Percentiles rank a stretch among this genome's conserved stretches.
These are phyloP conservation scores for Marmota monax DNA, from an alignment of 2,113 vertebrate species.

Conservation along the genomic window DNA sequence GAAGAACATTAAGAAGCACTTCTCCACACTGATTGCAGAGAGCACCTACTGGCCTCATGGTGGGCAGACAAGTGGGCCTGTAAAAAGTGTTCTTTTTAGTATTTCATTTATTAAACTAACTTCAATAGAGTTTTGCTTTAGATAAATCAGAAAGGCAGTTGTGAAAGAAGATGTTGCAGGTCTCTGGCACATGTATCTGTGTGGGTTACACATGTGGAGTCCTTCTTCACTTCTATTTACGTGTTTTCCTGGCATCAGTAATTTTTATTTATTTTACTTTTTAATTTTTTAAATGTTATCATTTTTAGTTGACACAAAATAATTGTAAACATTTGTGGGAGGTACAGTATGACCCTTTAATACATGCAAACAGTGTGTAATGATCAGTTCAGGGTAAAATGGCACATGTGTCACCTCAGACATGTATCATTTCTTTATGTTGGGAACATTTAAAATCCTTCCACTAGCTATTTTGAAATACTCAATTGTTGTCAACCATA, in stretches of 20 bases:
- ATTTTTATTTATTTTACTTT: not conserved
- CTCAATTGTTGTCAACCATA: not conserved
- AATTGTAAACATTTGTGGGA: not conserved
- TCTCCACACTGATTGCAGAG: accelerated
- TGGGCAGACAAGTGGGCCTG: not conserved
- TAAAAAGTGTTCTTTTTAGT: not conserved
- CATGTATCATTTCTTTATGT: not conserved
- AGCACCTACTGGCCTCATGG: not conserved
- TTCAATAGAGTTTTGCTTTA: not conserved
- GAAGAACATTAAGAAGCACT: not conserved
- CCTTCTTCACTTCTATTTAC: not conserved
- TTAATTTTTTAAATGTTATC: not conserved
- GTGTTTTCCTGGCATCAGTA: not conserved
- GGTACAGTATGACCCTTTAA: not conserved
- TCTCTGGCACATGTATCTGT: not conserved
- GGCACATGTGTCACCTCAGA: not conserved
- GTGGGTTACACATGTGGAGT: accelerated
- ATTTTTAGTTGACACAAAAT: not conserved
- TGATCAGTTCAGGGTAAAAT: not conserved
- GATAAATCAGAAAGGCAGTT: not conserved
- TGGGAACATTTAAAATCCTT: not conserved
- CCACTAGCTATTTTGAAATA: not conserved
- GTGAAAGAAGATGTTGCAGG: not conserved
- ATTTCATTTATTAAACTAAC: constrained; percentile 5
- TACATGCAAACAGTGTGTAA: not conserved